Evolutionary conservation across 2,113 vertebrate genomes (phyloP).

Genomic region (Epinephelus cyanopodus): DNA sequence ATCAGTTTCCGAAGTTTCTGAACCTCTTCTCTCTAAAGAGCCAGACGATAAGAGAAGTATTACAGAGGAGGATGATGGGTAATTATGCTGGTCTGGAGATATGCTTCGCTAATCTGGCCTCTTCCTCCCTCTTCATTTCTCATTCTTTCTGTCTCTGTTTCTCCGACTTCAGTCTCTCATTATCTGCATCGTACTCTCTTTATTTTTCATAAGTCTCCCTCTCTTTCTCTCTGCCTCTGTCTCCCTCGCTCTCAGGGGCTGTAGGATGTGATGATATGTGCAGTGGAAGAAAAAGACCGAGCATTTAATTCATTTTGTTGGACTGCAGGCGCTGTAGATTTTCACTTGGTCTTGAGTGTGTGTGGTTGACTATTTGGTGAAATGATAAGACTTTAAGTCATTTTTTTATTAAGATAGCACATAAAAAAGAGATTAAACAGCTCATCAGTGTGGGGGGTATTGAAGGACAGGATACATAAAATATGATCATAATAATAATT

Average conservation of each 20-base stretch:
- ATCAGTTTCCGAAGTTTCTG: constrained; percentile 47
- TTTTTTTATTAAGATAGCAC: background rate
- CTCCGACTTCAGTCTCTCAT: constrained; percentile 48
- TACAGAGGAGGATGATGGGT: constrained; percentile 68
- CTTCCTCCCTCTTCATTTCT: constrained; percentile 35
- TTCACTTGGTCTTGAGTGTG: background rate
- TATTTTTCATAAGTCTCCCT: constrained; percentile 7
- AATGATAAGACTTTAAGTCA: background rate
- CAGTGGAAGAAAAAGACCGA: constrained; percentile 29
- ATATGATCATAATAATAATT: background rate
- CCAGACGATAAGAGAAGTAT: constrained; percentile 55
- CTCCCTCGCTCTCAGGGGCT: constrained; percentile 8
- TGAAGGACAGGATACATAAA: background rate
- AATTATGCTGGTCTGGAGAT: constrained; percentile 67
- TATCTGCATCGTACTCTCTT: constrained; percentile 30
- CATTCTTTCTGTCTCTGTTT: constrained; percentile 36
- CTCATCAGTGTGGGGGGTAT: background rate
- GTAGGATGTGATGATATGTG: constrained; percentile 56
- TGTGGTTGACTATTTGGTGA: background rate
- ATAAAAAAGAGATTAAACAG: background rate
- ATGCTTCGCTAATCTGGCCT: constrained; percentile 55
- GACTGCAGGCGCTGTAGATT: background rate
- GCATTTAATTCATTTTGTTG: constrained; percentile 43
- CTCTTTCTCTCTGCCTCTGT: constrained; percentile 4
- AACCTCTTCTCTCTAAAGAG: constrained; percentile 45